Percentiles rank a stretch among this genome's conserved stretches.
These are phyloP conservation scores for Brachyopa scutellaris DNA, from an alignment of 2,888 invertebrate genomes.

Conservation along the genomic window DNA sequence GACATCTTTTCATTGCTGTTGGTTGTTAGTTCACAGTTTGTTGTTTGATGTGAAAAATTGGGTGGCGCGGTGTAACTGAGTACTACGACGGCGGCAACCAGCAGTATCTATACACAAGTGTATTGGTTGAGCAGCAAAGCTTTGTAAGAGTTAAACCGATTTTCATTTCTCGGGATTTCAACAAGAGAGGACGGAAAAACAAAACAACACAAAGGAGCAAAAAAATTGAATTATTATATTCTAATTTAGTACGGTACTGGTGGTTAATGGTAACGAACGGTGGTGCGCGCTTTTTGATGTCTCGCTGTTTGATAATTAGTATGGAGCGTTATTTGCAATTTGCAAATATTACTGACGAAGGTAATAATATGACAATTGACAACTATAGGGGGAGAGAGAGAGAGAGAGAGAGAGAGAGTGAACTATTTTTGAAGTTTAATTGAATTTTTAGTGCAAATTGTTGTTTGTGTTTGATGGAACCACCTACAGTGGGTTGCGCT, in stretches of 20 bases:
- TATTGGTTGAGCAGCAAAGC: slow-evolving; percentile 13
- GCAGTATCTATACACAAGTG: slow-evolving; percentile 6
- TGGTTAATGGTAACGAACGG: slow-evolving; percentile 50
- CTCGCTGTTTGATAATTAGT: slow-evolving; percentile 67
- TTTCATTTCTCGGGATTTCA: slow-evolving; percentile 35
- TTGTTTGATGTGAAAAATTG: slow-evolving; percentile 57
- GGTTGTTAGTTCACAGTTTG: slow-evolving; percentile 63
- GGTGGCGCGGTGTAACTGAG: slow-evolving; percentile 51
- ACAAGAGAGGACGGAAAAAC: not conserved
- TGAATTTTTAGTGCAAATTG: slow-evolving; percentile 17
- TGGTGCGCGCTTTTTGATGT: slow-evolving; percentile 54
- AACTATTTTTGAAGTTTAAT: slow-evolving; percentile 50
- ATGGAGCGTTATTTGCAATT: slow-evolving; percentile 67
- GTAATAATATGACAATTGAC: too few relatives aligned
- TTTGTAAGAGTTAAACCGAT: slow-evolving; percentile 49
- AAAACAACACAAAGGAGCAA: slow-evolving; percentile 1
- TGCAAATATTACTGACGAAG: slow-evolving; percentile 53
- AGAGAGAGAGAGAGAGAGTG: too few relatives aligned
- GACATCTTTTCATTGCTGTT: slow-evolving; percentile 63
- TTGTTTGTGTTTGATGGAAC: slow-evolving; percentile 16
- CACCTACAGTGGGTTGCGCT: slow-evolving; percentile 26
- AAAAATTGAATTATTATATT: slow-evolving; percentile 62
- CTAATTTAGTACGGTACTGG: slow-evolving; percentile 56
- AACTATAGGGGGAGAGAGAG: too few relatives aligned
- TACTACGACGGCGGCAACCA: not conserved